phyloP scores from a whole-genome alignment of 2,888 invertebrate species.

The Gymnocheta viridis region DNA sequence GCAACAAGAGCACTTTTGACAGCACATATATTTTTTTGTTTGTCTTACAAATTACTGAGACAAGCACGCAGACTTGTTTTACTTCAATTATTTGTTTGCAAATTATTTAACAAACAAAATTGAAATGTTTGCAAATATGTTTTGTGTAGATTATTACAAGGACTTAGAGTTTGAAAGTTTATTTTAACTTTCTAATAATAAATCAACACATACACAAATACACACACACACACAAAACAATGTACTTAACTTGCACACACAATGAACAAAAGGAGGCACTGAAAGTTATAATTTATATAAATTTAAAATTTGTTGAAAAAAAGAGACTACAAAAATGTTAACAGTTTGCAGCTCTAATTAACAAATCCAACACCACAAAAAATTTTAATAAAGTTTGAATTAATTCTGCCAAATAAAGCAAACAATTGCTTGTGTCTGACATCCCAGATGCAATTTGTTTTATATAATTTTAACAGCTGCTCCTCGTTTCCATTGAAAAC shows the following conservation, averaged over 20 bases:
- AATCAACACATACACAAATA: background rate
- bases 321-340: no score
- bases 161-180: background rate
- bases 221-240: background rate
- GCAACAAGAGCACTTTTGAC: no score
- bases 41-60: background rate
- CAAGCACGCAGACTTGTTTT: background rate
- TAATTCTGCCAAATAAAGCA: no score
- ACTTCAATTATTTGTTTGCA: background rate
- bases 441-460: no score
- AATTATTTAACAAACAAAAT: background rate
- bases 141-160: background rate
- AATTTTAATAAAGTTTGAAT: no score
- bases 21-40: background rate
- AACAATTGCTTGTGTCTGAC: no score
- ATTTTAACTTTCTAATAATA: background rate
- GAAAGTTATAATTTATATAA: no score
- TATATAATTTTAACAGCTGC: no score
- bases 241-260: background rate
- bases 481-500: no score
- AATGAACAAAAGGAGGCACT: background rate
- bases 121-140: background rate
- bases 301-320: no score
- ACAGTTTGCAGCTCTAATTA: no score
- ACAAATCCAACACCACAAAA: no score